Percentiles rank a stretch among this genome's conserved stretches.
phyloP scores from a whole-genome alignment of 2,797 vertebrate genomes.

The Miichthys miiuy region DNA sequence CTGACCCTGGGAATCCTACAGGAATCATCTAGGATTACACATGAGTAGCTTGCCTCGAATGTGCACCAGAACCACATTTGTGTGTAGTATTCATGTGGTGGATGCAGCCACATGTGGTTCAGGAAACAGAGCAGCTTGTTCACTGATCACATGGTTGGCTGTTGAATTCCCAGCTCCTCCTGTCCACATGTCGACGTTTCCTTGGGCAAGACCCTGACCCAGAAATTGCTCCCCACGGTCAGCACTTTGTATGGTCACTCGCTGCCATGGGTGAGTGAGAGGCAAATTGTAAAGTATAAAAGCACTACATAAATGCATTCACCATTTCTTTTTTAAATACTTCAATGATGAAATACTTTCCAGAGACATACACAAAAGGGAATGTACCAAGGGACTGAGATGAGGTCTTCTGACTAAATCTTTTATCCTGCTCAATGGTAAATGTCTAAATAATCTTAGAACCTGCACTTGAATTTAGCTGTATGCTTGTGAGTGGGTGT shows the following conservation, averaged over 20 bases:
- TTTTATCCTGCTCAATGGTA: not conserved
- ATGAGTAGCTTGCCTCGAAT: too few species aligned
- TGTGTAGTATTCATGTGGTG: too few species aligned
- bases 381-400: not conserved
- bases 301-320: too few species aligned
- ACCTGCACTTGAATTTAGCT: not conserved
- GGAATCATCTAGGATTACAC: too few species aligned
- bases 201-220: not conserved
- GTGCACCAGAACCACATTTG: too few species aligned
- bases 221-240: not conserved
- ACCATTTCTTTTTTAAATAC: too few species aligned
- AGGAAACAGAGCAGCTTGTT: not conserved
- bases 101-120: not conserved
- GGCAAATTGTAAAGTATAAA: not conserved
- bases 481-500: not conserved
- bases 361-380: not conserved
- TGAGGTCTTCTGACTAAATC: not conserved
- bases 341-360: not conserved
- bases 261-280: not conserved
- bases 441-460: constrained; percentile 10
- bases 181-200: not conserved
- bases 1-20: too few species aligned
- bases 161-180: not conserved
- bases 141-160: not conserved
- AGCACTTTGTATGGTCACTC: not conserved